phyloP scores from a whole-genome alignment of 2,888 invertebrate genomes.

The Andricus curvator region DNA sequence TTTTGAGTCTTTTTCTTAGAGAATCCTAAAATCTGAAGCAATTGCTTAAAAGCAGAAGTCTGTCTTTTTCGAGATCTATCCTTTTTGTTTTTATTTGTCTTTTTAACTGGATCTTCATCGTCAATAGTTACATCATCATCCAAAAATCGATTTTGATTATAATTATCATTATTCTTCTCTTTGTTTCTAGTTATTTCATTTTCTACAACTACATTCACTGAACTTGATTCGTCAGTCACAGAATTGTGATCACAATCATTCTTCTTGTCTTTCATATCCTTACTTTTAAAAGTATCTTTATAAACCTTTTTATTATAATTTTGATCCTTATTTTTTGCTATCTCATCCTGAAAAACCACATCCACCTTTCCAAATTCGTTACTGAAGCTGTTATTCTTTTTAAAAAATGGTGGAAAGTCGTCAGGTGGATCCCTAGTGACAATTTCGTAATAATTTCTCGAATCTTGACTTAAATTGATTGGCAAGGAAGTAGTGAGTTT shows the following conservation, averaged over 20 bases:
- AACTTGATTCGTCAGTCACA: background rate
- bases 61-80: slow-evolving; percentile 23
- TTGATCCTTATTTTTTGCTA: slow-evolving; percentile 35
- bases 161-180: background rate
- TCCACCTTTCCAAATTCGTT: slow-evolving; percentile 48
- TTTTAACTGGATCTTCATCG: slow-evolving; percentile 45
- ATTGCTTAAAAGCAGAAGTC: slow-evolving; percentile 1
- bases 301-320: background rate
- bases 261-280: background rate
- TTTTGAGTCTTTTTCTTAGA: background rate
- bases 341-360: slow-evolving; percentile 59
- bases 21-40: slow-evolving; percentile 26
- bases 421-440: slow-evolving; percentile 63
- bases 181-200: background rate
- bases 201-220: background rate
- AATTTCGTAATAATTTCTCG: slow-evolving; percentile 47
- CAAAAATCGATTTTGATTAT: slow-evolving; percentile 5
- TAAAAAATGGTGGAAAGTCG: slow-evolving; percentile 69
- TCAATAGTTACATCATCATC: slow-evolving; percentile 41
- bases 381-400: slow-evolving; percentile 46
- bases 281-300: background rate
- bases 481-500: slow-evolving; percentile 22
- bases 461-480: slow-evolving; percentile 34
- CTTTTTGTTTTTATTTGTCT: background rate
- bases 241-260: slow-evolving; percentile 8